A percentile compares a stretch with the other conserved stretches of the same genome.
phyloP scores from a whole-genome alignment of 2,888 invertebrate species.

The Chrysolina oricalcia region DNA sequence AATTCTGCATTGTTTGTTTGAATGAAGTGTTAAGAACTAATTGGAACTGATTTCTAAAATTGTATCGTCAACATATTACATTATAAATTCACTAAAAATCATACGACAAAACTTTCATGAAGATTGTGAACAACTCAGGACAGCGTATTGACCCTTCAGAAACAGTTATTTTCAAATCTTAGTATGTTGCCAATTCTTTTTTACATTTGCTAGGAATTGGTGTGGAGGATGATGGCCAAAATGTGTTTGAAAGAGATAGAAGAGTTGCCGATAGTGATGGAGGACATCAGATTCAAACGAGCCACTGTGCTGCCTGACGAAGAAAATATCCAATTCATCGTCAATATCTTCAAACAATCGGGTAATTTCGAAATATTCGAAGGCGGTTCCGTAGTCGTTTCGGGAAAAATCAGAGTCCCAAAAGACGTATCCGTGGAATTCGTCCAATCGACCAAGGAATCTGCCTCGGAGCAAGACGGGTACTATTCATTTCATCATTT shows the following conservation, averaged over 20 bases:
- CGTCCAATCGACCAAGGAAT: neutral
- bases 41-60: no score
- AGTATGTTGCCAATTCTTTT: no score
- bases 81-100: no score
- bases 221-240: constrained; percentile 74
- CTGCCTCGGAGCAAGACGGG: neutral
- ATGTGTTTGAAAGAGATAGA: constrained; percentile 64
- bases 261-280: constrained; percentile 74
- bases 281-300: constrained; percentile 75
- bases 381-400: constrained; percentile 79
- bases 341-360: constrained; percentile 59
- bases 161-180: no score
- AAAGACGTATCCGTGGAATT: constrained; percentile 69
- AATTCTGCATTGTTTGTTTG: no score
- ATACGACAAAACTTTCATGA: no score
- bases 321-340: constrained; percentile 59
- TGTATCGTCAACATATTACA: no score
- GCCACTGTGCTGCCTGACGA: constrained; percentile 74
- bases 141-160: no score
- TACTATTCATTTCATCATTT: neutral
- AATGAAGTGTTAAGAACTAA: no score
- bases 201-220: constrained; percentile 62
- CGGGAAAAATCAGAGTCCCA: constrained; percentile 77
- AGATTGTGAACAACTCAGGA: no score
- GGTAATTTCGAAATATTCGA: constrained; percentile 70